A percentile compares a stretch with the other conserved stretches of the same genome.
phyloP scores from a whole-genome alignment of 2,113 vertebrate species.

The Platichthys stellatus region DNA sequence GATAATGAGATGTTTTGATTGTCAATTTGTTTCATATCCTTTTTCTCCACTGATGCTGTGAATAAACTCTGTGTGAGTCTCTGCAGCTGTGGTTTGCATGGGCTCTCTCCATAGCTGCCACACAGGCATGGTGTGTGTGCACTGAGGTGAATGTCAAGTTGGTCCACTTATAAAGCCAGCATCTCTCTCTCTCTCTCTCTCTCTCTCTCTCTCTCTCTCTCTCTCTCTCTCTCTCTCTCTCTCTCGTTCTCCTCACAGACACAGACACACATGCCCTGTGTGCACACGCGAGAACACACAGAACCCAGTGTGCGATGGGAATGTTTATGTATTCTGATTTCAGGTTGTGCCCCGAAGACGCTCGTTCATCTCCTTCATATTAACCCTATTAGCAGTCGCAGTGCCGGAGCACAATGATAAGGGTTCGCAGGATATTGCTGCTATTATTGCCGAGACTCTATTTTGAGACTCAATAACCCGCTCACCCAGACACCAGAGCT shows the following conservation, averaged over 20 bases:
- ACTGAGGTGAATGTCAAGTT: constrained; percentile 36
- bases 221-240: background rate
- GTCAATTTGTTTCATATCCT: background rate
- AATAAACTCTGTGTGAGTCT: too few relatives aligned
- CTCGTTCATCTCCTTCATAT: constrained; percentile 61
- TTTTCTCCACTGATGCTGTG: constrained; percentile 8
- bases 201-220: background rate
- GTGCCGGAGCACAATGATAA: constrained; percentile 50
- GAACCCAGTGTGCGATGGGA: constrained; percentile 17
- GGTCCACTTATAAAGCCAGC: constrained; percentile 11
- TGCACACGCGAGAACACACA: constrained; percentile 19
- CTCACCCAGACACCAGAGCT: constrained; percentile 39
- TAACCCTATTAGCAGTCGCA: constrained; percentile 60
- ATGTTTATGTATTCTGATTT: constrained; percentile 43
- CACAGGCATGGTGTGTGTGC: background rate
- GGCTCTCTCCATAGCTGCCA: constrained; percentile 25
- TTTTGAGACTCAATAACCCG: constrained; percentile 65
- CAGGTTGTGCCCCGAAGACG: constrained; percentile 44
- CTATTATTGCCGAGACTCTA: constrained; percentile 62
- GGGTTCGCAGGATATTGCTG: constrained; percentile 67
- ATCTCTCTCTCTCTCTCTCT: background rate
- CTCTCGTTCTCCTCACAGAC: background rate
- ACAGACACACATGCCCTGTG: constrained; percentile 4
- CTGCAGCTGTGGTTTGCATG: background rate
- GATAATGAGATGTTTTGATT: background rate